Evolutionary conservation across 2,797 vertebrate species (phyloP).

Genomic region (Spatula clypeata): DNA sequence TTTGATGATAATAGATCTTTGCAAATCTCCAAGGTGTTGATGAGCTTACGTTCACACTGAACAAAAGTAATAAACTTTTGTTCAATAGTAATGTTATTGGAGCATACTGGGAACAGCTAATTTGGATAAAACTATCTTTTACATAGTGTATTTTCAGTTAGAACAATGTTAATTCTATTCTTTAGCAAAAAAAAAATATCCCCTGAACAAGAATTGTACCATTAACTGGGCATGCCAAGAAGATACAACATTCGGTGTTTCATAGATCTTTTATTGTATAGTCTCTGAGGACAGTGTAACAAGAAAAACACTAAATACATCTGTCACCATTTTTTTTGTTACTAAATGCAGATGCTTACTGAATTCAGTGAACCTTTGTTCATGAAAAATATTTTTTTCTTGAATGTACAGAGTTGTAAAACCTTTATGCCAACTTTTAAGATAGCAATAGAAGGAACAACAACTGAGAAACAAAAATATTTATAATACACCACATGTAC

Average conservation of each 20-base stretch:
- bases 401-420: neutral
- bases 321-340: slow-evolving; percentile 39
- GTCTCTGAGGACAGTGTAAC: slow-evolving; percentile 6
- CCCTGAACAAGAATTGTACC: neutral
- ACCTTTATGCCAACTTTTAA: neutral
- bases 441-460: slow-evolving; percentile 6
- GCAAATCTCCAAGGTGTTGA: neutral
- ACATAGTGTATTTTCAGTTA: neutral
- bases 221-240: slow-evolving; percentile 8
- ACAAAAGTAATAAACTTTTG: neutral
- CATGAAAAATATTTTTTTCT: neutral
- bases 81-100: neutral
- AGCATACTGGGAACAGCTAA: neutral
- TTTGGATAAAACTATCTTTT: neutral
- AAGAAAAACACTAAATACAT: slow-evolving; percentile 50
- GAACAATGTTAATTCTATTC: neutral
- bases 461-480: slow-evolving; percentile 39
- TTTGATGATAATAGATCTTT: neutral
- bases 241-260: neutral
- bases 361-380: slow-evolving; percentile 19
- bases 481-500: slow-evolving; percentile 48
- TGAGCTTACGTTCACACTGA: neutral
- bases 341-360: slow-evolving; percentile 21
- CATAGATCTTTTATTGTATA: slow-evolving; percentile 41
- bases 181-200: neutral